Base-by-base conservation (phyloP, 2,113 vertebrate species). In the Calidris pygmaea region DNA sequence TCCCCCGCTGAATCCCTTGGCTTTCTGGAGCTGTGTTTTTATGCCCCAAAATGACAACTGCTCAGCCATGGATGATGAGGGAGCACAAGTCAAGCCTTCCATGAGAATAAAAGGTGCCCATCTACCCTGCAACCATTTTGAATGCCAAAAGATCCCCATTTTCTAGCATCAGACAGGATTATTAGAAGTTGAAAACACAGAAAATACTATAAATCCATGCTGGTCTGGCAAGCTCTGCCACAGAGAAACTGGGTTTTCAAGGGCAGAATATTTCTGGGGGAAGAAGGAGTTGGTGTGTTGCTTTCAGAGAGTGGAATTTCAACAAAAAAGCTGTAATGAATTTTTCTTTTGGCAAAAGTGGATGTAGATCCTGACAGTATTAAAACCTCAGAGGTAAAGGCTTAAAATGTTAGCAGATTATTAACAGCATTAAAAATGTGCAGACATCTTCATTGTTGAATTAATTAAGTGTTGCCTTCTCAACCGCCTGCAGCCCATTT, bases 301-400 rank as follows among this genome's bases (percentile, higher is more conserved):
- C 60, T 84, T 77, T 94, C 26, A 73, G 60, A 90, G 79, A 63
- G 85, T 24, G 14, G 4, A 62, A 59, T 50, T 62, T 76, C 71
- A 76, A 41, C 32, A 79, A 39, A 62, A 93, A 71, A 80, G 19
- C 21, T 56, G 21, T 30, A 71, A 63, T 53, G 7, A 80, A 27
- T 93, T 92, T 77, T 93, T 67, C 55, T 86, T 86, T 81, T 43
- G 41, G 39, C 37, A 90, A 94, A 94, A 93, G 75, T 84, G 63
- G 24, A n/a, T 90, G 67, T 86, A 55, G 85, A 92, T 35, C 50
- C 47, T 91, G 72, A 85, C 55, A 91, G 81, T 59, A 67, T 45
- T 80, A 80, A 90, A 91, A 29, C 55, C 72, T 76, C 63, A 12
- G 12, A 90, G 65, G 63, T 67, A 84, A 79, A 87, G 53, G 53